Evolutionary conservation across 2,797 vertebrate species (phyloP).

Genomic region (Oreochromis grahami): DNA sequence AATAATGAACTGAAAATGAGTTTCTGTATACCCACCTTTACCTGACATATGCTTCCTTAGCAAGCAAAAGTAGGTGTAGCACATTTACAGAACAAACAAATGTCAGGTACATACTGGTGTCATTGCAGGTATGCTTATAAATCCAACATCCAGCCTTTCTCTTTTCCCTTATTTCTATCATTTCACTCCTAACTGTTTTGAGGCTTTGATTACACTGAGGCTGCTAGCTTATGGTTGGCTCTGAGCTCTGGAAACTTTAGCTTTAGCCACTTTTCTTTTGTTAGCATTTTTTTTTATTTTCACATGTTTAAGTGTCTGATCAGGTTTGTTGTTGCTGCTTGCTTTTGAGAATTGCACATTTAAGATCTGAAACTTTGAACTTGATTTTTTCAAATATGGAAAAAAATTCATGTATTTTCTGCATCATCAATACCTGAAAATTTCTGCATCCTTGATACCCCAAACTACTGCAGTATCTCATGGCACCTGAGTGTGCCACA

Average conservation of each 20-base stretch:
- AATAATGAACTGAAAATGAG: not conserved
- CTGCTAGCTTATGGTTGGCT: not conserved
- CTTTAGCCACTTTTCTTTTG: not conserved
- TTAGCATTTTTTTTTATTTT: accelerated
- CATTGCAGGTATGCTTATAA: not conserved
- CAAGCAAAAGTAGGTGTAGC: not conserved
- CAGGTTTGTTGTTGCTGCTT: not conserved
- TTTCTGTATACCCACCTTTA: not conserved
- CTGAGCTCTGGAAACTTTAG: not conserved
- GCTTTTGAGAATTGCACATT: not conserved
- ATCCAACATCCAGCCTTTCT: not conserved
- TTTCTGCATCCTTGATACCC: not conserved
- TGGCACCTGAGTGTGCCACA: accelerated
- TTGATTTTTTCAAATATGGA: not conserved
- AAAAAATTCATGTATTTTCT: not conserved
- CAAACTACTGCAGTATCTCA: not conserved
- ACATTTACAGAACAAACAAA: not conserved
- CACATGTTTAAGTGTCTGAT: not conserved
- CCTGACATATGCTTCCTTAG: not conserved
- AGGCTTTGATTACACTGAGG: not conserved
- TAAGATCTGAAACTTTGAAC: not conserved
- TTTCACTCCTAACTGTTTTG: not conserved
- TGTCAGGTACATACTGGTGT: not conserved
- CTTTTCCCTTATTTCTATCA: accelerated
- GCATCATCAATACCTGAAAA: not conserved